Conservation (phyloP, 2,888 invertebrate genomes). For the Parnassius mnemosyne region DNA sequence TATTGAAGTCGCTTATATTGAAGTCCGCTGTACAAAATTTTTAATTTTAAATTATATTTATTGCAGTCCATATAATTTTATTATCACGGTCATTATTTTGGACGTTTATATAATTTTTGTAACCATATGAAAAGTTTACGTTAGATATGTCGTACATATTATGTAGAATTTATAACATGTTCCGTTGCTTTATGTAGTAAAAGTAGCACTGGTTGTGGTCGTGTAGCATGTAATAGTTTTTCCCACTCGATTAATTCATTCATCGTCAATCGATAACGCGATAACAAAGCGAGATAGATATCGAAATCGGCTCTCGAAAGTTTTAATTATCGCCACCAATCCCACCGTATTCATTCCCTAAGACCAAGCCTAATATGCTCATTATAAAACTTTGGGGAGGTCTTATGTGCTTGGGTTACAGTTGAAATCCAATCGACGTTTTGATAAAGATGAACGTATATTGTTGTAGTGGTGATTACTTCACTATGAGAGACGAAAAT, state of each 20-base stretch:
- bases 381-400: conserved; percentile 11
- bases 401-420: conserved; percentile 1
- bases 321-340: conserved; percentile 61
- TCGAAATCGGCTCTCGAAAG: conserved; percentile 50
- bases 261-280: conserved; percentile 31
- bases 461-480: conserved; percentile 30
- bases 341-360: conserved; percentile 37
- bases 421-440: conserved; percentile 5
- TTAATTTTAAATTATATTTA: too few species aligned
- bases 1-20: too few species aligned
- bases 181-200: conserved; percentile 15
- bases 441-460: conserved; percentile 8
- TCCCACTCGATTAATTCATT: conserved; percentile 36
- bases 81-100: too few species aligned
- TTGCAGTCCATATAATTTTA: too few species aligned
- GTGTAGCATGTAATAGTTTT: conserved; percentile 29
- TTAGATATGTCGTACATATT: not conserved
- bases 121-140: too few species aligned
- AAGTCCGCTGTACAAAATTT: too few species aligned
- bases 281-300: conserved; percentile 38
- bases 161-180: not conserved
- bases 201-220: conserved; percentile 31
- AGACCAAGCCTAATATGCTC: conserved; percentile 26
- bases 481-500: conserved; percentile 43
- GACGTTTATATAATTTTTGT: too few species aligned